Evolutionary conservation across 2,797 vertebrate species (phyloP).

Genomic region (Champsocephalus esox): DNA sequence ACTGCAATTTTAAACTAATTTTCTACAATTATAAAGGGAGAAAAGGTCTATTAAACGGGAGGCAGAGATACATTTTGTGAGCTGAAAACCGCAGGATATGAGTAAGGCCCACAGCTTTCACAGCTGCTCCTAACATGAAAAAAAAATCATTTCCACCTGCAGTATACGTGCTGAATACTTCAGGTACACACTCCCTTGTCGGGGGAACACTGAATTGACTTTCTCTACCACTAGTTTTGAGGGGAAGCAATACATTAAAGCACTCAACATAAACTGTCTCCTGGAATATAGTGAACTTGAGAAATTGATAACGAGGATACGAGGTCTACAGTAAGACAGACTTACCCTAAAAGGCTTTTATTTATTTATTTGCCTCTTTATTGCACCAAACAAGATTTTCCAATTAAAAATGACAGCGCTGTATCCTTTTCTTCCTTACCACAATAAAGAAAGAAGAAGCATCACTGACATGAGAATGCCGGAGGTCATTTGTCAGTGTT

Average conservation of each 20-base stretch:
- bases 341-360: background rate
- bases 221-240: conserved; percentile 15
- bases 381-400: conserved; percentile 2
- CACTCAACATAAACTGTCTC: conserved; percentile 22
- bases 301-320: background rate
- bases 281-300: conserved; percentile 5
- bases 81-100: conserved; percentile 26
- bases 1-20: background rate
- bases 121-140: conserved; percentile 16
- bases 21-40: conserved; percentile 13
- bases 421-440: conserved; percentile 3
- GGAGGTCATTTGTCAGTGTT: conserved; percentile 36
- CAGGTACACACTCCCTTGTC: conserved; percentile 10
- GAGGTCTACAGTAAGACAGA: background rate
- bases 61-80: conserved; percentile 19
- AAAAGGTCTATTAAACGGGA: background rate
- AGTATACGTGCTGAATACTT: conserved; percentile 18
- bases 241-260: conserved; percentile 26
- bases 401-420: conserved; percentile 30
- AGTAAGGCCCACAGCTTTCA: conserved; percentile 16
- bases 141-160: conserved; percentile 5
- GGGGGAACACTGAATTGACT: conserved; percentile 2
- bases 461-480: conserved; percentile 14
- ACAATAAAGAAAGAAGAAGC: conserved; percentile 18
- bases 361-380: background rate